Base-by-base conservation (phyloP, 1,140 invertebrate species). In the Philaenus spumarius region DNA sequence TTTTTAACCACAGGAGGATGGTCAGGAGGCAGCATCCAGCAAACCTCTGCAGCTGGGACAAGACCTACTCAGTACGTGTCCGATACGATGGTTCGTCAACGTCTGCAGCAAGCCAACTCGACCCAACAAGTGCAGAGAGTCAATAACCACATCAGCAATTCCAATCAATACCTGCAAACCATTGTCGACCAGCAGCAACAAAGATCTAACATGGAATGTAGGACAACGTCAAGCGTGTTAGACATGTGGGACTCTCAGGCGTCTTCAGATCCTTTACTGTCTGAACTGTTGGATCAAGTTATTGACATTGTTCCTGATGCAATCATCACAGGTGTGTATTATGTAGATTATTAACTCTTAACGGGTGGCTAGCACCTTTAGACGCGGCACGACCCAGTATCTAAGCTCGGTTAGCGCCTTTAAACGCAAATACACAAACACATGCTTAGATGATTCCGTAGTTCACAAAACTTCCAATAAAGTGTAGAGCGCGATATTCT, bases 221-320 rank as follows among this genome's bases (percentile, higher is more conserved):
- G 24, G 37, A 54, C 39, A 2, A 61, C 46, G 65, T 68, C 30
- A 61, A 67, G 46, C 63, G 26, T 30, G 26, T 30, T 30, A 9
- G 67, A 11, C 62, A 59, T 1, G 47, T 48, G 43, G 51, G 30
- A 24, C 15, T 9, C 34, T 53, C 39, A 61, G 20, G 39, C 17
- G 5, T 59, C 62, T 50, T 78, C 79, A 47, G 90, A 93, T 75
- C 81, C 84, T 14, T 75, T 84, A 59, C 73, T 93, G 30, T 90
- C 88, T 3, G 85, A 87, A 63, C 83, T 94, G 64, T 69, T 94
- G 60, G 89, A 93, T 76, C 83, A 88, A 72, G 84, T 93, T 40
- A 89, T 91, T 64, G 87, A 91, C 48, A 82, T 89, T 61, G 82
- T 83, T 58, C 79, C 84, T 51, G 84, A 86, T 58, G 76, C 76